These are phyloP conservation scores for Megalurothrips usitatus DNA, from an alignment of 2,888 invertebrate species.

Conservation along the genomic window DNA sequence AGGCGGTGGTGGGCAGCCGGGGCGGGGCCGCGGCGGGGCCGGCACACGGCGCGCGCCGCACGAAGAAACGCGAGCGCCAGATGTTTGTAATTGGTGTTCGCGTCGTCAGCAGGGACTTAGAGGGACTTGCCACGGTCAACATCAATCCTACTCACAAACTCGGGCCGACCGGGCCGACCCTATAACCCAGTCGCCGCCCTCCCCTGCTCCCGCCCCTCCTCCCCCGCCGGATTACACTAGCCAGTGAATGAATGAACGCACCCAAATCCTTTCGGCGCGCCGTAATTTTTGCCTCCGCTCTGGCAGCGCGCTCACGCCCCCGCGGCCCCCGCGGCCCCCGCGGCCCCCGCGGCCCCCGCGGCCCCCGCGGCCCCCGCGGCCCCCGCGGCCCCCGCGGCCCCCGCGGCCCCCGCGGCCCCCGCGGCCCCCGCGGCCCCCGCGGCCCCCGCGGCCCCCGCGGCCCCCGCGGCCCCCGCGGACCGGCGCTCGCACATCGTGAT, in stretches of 20 bases:
- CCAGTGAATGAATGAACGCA: no score
- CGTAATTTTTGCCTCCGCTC: no score
- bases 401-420: background rate
- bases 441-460: background rate
- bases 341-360: background rate
- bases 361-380: background rate
- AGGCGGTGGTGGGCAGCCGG: background rate
- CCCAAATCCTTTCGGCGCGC: no score
- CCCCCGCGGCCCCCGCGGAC: background rate
- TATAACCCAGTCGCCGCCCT: background rate
- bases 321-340: background rate
- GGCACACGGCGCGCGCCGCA: background rate
- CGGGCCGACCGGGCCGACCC: background rate
- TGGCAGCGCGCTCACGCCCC: background rate
- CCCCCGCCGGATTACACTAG: no score
- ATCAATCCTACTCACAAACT: slow-evolving; percentile 18
- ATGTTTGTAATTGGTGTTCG: slow-evolving; percentile 26
- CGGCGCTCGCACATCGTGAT: background rate
- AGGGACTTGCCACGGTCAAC: slow-evolving; percentile 19
- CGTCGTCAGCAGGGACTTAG: slow-evolving; percentile 25
- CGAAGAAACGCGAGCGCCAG: background rate
- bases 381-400: no score
- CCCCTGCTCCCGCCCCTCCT: no score
- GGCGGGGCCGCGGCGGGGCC: background rate
- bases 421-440: background rate